Base-by-base conservation (phyloP, 2,113 vertebrate genomes). In the Charina bottae region DNA sequence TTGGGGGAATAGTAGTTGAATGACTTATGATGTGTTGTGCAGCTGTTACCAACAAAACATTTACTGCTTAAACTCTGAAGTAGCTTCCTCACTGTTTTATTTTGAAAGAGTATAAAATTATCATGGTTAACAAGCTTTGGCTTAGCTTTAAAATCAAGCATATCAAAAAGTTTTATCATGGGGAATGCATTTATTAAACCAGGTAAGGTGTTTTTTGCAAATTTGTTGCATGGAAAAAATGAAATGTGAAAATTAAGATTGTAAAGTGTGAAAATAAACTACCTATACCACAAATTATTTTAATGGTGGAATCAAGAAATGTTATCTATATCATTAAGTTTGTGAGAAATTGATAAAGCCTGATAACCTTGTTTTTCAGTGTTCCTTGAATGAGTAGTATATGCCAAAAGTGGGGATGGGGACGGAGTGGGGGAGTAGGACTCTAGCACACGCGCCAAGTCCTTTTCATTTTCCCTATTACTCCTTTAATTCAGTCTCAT, bases 1-100 rank as follows among this genome's bases (percentile, higher is more conserved):
- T 85, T 91, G 92, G 93, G 88, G 94, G 93, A 42, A 93, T 93
- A 90, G 95, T 92, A 87, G 94, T 95, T 96, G 93, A 96, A 54
- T 0, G 0, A 68, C 89, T 93, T 92, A 95, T 96, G 94, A 94
- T 91, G 93, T 93, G 91, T 96, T 96, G 93, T 93, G 88, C 94
- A 91, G 92, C 95, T 96, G 94, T 93, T 17, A 0, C 9, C 89
- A 92, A 33, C 55, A 0, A n/a, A 58, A 88, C 46, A 90, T 93
- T 93, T 33, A 58, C 89, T 92, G 12, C 72, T 83, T 91, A 28
- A 55, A 78, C 24, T 49, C 55, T 28, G 54, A 42, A 88, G 64
- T 91, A 91, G 49, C 83, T 89, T 85, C 6, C 0, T 92, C 21
- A 2, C 89, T 0, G 0, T 87, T 94, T 95, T 94, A 96, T 94